Evolutionary conservation across 2,888 invertebrate genomes (phyloP).

Genomic region (Drosophila affinis): DNA sequence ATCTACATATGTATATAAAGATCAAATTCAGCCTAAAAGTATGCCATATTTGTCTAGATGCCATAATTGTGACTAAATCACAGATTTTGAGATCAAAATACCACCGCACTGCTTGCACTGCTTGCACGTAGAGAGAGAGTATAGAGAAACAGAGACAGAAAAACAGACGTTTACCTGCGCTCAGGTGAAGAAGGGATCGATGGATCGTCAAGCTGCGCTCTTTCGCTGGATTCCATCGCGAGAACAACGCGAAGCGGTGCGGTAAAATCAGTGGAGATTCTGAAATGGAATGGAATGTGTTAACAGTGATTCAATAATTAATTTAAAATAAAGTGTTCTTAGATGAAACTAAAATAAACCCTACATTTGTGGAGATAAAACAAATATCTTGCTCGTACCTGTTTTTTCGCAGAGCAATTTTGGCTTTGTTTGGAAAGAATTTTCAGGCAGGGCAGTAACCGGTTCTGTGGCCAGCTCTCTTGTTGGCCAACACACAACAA

Average conservation of each 20-base stretch:
- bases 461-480: conserved; percentile 45
- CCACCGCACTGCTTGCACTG: too few species aligned
- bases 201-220: conserved; percentile 39
- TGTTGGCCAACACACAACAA: conserved; percentile 13
- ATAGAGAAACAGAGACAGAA: conserved; percentile 19
- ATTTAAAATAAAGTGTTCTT: background rate
- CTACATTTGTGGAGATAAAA: conserved; percentile 11
- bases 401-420: conserved; percentile 50
- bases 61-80: too few species aligned
- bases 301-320: conserved; percentile 4
- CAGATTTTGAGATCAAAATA: too few species aligned
- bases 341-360: background rate
- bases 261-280: background rate
- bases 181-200: conserved; percentile 37
- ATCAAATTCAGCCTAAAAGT: too few species aligned
- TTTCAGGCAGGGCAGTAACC: conserved; percentile 58
- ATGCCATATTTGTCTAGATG: too few species aligned
- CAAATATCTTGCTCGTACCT: conserved; percentile 37
- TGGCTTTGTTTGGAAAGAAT: conserved; percentile 53
- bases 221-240: conserved; percentile 28
- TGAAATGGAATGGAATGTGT: too few species aligned
- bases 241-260: conserved; percentile 30
- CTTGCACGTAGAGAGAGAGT: background rate
- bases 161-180: conserved; percentile 45
- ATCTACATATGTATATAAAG: too few species aligned